Base-by-base conservation (phyloP, 1,140 invertebrate species). In the Octopus bimaculoides region DNA sequence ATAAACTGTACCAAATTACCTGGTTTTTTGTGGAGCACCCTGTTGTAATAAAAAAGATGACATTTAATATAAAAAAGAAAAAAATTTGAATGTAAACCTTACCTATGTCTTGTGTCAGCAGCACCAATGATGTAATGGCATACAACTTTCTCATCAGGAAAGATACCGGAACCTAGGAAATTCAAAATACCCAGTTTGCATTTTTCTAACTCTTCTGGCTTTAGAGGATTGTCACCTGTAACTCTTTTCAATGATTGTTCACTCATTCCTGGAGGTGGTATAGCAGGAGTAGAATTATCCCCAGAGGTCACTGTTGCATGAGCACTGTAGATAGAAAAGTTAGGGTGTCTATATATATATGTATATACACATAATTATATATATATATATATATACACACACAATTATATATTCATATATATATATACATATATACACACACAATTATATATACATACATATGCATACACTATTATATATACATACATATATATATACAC, bases 161-260 rank as follows among this genome's bases (percentile, higher is more conserved):
- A 94, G 17, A 96, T 91, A 78, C 95, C 95, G 82, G 92, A 92
- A 54, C 92, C 92, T 73, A 97, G 90, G 85, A 97, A 96, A 85
- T 95, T 95, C 4, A 97, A 92, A 80, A 97, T 93, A 75, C 94
- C 94, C 79, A 95, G 87, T 89, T 96, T 96, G 9, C 93, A 92
- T 90, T 94, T 93, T 90, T 97, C 96, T 75, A 97, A 90, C 86
- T 95, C 93, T 85, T 97, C 95, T n/a, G 95, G 93, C 80, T 93
- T 93, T 81, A 94, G 91, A 52, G 94, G 92, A 85, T 92, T 93
- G 85, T 95, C 95, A 75, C 93, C 93, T 12, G 93, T 93, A 5
- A 96, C 93, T 81, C 95, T 92, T 89, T 95, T 96, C 85, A 95
- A 95, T 17, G 94, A 93, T 84, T 93, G 92, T 82, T 94, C 92